Evolutionary conservation across 2,113 vertebrate species (phyloP), one percentile per base, ranked within the genome.

Genomic region (Orientallactaga bullata): DNA sequence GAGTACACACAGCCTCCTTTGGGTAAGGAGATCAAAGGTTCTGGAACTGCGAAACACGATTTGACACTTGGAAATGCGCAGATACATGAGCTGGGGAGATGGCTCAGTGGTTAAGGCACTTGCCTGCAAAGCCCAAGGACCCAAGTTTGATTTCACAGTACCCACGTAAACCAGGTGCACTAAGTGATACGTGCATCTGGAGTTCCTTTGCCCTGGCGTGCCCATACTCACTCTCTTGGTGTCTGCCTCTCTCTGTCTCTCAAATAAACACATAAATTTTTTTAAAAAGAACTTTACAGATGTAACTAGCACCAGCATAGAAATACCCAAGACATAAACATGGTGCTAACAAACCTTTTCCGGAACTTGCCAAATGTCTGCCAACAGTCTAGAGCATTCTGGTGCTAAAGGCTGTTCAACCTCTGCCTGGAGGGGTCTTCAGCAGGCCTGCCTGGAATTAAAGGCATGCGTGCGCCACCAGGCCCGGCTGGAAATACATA

Each of bases 401-500:
- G 30, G 20, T 69, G 47, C 61, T 72, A 68, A 35, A 39, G 16
- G 21, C 78, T 74, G n/a, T 24, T 92, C 63, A 74, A 66, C 26
- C 72, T 16, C 55, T 55, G 55, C 55, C 55, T 55, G 55, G 51
- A 55, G 55, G 55, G 15, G 55, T 6, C 42, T 55, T 7, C 55
- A 55, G 55, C 55, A 55, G 55, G 55, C 68, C 47, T 42, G 28
- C 24, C 15, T n/a, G n/a, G n/a, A n/a, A n/a, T n/a, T n/a, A n/a
- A 1, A 39, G n/a, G n/a, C n/a, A n/a, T n/a, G n/a, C n/a, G n/a
- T n/a, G n/a, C n/a, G n/a, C n/a, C n/a, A n/a, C n/a, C n/a, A n/a
- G n/a, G n/a, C 51, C 35, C 18, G 42, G 12, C 80, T 30, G 73
- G 84, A 96, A 96, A 94, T 95, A 92, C 55, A 96, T 60, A 92